Evolutionary conservation across 2,113 vertebrate genomes (phyloP), one percentile per base, ranked within the genome.

Genomic region (Stercorarius parasiticus): DNA sequence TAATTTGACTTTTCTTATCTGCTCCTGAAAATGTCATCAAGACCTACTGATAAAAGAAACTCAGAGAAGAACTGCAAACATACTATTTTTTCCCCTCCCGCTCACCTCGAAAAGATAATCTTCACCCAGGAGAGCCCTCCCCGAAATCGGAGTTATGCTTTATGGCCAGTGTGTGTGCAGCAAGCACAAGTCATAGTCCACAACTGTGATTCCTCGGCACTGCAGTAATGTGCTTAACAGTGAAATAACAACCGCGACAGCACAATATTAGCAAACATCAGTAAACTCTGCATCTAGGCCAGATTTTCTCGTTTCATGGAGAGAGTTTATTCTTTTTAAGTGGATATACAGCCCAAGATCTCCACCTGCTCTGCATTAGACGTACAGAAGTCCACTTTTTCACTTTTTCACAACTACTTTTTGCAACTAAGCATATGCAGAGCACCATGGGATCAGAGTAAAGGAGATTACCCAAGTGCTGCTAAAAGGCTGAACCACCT

Each of bases 21-120:
- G 30, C 13, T 90, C 62, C 96, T 81, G 91, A 94, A 97, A 98
- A 97, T 94, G 74, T 84, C 84, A 97, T 74, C 76, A 47, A 94
- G 79, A 95, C 49, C 38, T 65, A 47, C 69, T 32, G 62, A 90
- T 84, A 88, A 86, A 92, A 77, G 45, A 92, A 91, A 87, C 30
- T 62, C 70, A 30, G 73, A 50, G 61, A 61, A 94, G 72, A 93
- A 77, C 22, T 58, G 72, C 43, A 90, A 95, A 72, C 4, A 29
- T 58, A 79, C 16, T 77, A 9, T 40, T 59, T 76, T 86, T 87
- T 77, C 2, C 2, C 19, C 29, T 71, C 23, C 22, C 0, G 0
- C 21, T 78, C 62, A 70, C 49, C 82, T 89, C 13, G 5, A 25
- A 72, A 85, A 82, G 26, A 69, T 58, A 77, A 88, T 50, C 66